These are phyloP conservation scores for Resseliella maxima DNA, from an alignment of 2,888 invertebrate genomes.

Conservation along the genomic window DNA sequence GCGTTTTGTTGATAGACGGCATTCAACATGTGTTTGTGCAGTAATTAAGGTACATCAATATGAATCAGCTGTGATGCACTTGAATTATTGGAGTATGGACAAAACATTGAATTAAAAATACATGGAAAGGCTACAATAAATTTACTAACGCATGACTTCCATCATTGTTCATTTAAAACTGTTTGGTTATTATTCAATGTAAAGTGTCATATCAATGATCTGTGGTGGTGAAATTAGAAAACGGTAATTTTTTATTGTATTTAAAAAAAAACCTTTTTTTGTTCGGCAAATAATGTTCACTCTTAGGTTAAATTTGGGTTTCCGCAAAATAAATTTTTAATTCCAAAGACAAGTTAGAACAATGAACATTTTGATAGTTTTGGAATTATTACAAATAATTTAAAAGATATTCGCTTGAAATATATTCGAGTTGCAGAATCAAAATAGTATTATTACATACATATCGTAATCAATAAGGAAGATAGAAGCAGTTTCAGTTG, in stretches of 20 bases:
- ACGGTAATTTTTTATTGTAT: too few species aligned
- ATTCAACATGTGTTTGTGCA: neutral
- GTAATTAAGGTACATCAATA: neutral
- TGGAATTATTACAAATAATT: too few species aligned
- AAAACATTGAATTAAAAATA: neutral
- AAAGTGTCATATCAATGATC: too few species aligned
- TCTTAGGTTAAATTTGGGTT: too few species aligned
- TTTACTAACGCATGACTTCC: neutral
- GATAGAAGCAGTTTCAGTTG: constrained; percentile 12
- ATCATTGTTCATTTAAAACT: too few species aligned
- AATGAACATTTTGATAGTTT: too few species aligned
- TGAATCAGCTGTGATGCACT: neutral
- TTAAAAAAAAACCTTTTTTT: too few species aligned
- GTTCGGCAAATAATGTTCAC: too few species aligned
- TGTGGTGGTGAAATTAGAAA: too few species aligned
- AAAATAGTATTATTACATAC: neutral
- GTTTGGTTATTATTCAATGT: too few species aligned
- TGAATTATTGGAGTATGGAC: neutral
- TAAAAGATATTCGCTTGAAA: neutral
- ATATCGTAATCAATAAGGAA: neutral
- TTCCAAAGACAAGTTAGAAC: too few species aligned
- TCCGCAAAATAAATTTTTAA: too few species aligned
- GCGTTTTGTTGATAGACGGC: neutral
- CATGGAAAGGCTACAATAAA: neutral
- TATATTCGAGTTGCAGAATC: neutral